Evolutionary conservation across 2,113 vertebrate species (phyloP).

Genomic region (Chamaea fasciata): DNA sequence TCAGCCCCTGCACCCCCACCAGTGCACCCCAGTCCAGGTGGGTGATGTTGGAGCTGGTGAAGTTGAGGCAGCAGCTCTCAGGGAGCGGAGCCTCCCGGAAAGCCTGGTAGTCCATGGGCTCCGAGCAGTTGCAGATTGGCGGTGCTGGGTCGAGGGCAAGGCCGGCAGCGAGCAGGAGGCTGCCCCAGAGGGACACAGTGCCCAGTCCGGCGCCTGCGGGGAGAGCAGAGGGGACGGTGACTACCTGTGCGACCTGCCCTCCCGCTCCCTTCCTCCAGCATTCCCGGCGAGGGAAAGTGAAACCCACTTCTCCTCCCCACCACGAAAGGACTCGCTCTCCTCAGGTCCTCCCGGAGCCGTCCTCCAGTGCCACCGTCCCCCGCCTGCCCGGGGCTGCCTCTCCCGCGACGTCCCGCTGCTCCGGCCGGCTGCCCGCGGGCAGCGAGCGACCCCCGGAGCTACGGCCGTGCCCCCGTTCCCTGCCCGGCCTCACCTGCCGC

Average conservation of each 20-base stretch:
- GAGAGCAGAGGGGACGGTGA: neutral
- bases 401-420: neutral
- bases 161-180: conserved; percentile 18
- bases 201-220: conserved; percentile 14
- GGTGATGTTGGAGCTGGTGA: conserved; percentile 74
- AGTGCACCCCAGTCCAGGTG: conserved; percentile 74
- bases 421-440: neutral
- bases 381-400: neutral
- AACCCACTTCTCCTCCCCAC: neutral
- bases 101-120: conserved; percentile 52
- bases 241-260: neutral
- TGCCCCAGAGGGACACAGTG: conserved; percentile 9
- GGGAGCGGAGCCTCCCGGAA: conserved; percentile 52
- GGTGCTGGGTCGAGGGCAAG: neutral
- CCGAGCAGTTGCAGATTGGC: conserved; percentile 72
- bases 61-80: conserved; percentile 81
- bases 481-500: conserved; percentile 7
- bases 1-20: conserved; percentile 48
- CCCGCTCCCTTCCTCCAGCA: neutral
- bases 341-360: neutral
- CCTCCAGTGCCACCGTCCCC: neutral
- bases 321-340: neutral
- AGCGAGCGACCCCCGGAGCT: neutral
- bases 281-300: neutral
- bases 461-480: neutral